Base-by-base conservation (phyloP, 2,888 invertebrate species). In the Odontomyia ornata region DNA sequence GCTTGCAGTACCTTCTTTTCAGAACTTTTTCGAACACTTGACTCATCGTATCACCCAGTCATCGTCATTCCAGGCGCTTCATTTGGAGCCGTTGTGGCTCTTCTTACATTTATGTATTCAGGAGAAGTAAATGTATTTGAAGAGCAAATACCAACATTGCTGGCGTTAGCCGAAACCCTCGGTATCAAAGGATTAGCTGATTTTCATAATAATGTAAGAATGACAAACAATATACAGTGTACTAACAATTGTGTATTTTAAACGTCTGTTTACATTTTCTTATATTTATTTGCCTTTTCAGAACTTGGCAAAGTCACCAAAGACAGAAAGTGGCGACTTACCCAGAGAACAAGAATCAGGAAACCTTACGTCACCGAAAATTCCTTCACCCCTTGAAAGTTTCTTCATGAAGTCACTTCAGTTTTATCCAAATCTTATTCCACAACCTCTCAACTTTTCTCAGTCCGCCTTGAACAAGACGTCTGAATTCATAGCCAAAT, bases 1-100 rank as follows among this genome's bases (percentile, higher is more conserved):
- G 94, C 95, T 80, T 96, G 96, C 88, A 96, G 96, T 87, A 92
- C 93, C 81, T 96, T 96, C 88, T 96, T 96, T 86, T 92, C 95
- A 82, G 94, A 95, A 83, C 88, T 96, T 79, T 95, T 96, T 88
- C 85, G 86, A n/a, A 85, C 86, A 0, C 82, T 86, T 79, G 85
- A 86, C 79, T 82, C 84, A 47, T 83, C 84, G 75, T 85, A 83
- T 82, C 87, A 87, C 81, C 86, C 86, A 73, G 85, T 87, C 25
- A 86, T 86, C 85, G 80, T 87, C 21, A 85, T 88, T 82, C 86
- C 86, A 1, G 86, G 86, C 5, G 85, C 87, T 67, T 84, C 86
- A 18, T 86, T 87, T 78, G 82, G 82, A n/a, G 84, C 87, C 60
- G 84, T 87, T 64, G 86, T 91, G 75, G 91, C 94, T 13, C 90